Conservation (phyloP, 2,113 vertebrate genomes). For the Atractosteus spatula region DNA sequence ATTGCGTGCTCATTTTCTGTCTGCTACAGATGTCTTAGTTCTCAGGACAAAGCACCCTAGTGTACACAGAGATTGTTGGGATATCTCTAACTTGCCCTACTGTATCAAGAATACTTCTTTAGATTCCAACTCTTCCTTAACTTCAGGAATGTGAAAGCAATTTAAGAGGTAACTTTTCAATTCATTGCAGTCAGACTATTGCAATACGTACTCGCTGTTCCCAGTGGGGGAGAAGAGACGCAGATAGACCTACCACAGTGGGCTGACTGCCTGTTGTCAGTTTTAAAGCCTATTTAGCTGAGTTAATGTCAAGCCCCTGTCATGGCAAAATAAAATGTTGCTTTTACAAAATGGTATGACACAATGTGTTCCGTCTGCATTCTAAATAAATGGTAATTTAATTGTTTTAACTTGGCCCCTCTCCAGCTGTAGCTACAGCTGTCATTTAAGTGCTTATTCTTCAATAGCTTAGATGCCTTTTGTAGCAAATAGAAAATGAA, state of each 20-base stretch:
- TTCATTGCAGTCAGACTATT: constrained; percentile 9
- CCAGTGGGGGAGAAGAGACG: neutral
- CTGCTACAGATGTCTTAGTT: neutral
- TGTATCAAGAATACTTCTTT: neutral
- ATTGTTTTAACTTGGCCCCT: constrained; percentile 29
- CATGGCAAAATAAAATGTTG: constrained; percentile 16
- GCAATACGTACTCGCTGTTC: neutral
- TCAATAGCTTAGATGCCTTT: neutral
- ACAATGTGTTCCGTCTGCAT: neutral
- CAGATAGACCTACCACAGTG: neutral
- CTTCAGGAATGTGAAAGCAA: neutral
- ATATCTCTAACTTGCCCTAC: neutral
- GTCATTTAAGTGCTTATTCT: constrained; percentile 26
- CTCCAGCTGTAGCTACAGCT: constrained; percentile 27
- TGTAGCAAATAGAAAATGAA: no score
- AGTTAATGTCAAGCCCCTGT: constrained; percentile 9
- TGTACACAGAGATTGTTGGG: neutral
- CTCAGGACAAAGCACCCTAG: neutral
- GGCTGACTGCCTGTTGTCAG: neutral
- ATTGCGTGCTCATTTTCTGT: neutral
- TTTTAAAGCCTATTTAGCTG: neutral
- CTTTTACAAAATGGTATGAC: constrained; percentile 14
- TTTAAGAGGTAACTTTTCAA: constrained; percentile 5
- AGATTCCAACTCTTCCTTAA: neutral
- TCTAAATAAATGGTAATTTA: constrained; percentile 39